Base-by-base conservation (phyloP, 1,140 invertebrate species). In the Drosophila paulistorum region DNA sequence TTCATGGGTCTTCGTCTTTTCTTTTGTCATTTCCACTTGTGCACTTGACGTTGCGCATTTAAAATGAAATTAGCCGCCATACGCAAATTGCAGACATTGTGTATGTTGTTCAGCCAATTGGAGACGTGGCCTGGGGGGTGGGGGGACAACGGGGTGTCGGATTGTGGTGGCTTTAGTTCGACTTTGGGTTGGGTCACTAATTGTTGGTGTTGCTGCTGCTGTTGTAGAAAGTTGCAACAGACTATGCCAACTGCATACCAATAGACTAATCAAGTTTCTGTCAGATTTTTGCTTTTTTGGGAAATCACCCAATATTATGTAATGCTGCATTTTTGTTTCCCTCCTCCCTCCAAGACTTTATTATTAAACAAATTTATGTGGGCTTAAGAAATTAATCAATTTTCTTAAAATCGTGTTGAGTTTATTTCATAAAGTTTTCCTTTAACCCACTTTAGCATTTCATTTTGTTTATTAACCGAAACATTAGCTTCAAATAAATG, bases 31-130 rank as follows among this genome's bases (percentile, higher is more conserved):
- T 55, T 20, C 54, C 60, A 65, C 20, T 65, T 68, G 37, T 62
- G 59, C 59, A 48, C 58, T n/a, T 33, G 26, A 20, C 14, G 71
- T 63, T 42, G 76, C 72, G 81, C 81, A 85, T 85, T 84, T 84
- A 84, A 84, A 84, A 84, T 85, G 63, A 79, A 81, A 85, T 85
- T 85, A 81, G 71, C 67, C 78, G 68, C 54, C 78, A 78, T 86
- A 85, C 82, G 82, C 82, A 86, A 85, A 85, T 86, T 86, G 79
- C 80, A 23, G 73, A 55, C 58, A 37, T 26, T 20, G 64, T 63
- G 51, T 35, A 48, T 69, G 79, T 63, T 39, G 63, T 30, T 71
- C 17, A 20, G 23, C 17, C 7, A 23, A 17, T 48, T 30, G 30
- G 30, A 30, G 45, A 7, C 4, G 6, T 11, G n/a, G 1, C 3